These are phyloP conservation scores for Remorina albescens DNA, from an alignment of 2,797 vertebrate genomes.

Conservation along the genomic window DNA sequence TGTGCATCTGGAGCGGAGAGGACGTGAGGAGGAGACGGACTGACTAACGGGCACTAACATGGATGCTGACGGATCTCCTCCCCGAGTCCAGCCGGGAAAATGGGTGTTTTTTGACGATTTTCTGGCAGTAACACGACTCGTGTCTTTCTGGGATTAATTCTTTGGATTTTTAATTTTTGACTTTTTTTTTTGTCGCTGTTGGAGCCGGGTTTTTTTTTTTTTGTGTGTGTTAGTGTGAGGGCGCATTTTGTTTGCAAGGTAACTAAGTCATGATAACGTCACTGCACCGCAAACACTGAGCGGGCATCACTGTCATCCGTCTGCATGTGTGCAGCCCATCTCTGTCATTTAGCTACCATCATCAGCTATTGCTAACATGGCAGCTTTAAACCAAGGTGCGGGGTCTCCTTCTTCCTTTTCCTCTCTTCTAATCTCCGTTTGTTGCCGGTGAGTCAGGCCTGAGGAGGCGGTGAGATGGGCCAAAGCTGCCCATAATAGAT, in stretches of 20 bases:
- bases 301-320: constrained; percentile 47
- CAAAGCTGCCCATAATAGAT: constrained; percentile 49
- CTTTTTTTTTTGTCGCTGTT: not conserved
- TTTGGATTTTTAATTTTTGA: not conserved
- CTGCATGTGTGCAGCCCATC: constrained; percentile 4
- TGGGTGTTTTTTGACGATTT: constrained; percentile 63
- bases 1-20: constrained; percentile 26
- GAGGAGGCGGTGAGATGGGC: constrained; percentile 9
- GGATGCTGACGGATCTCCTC: constrained; percentile 79
- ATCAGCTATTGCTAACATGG: constrained; percentile 33
- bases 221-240: constrained; percentile 33
- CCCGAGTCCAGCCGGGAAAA: constrained; percentile 64
- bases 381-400: constrained; percentile 21
- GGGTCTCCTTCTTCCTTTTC: constrained; percentile 5
- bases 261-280: constrained; percentile 57
- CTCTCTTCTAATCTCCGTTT: constrained; percentile 24
- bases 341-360: constrained; percentile 32
- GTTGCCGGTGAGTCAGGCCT: constrained; percentile 53
- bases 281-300: constrained; percentile 32
- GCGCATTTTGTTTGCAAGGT: constrained; percentile 72
- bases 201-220: constrained; percentile 27
- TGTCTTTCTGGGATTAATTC: constrained; percentile 69
- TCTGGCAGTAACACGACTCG: constrained; percentile 56
- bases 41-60: constrained; percentile 75
- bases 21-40: too few relatives aligned